phyloP scores from a whole-genome alignment of 2,797 vertebrate species.

The Graptemys geographica region DNA sequence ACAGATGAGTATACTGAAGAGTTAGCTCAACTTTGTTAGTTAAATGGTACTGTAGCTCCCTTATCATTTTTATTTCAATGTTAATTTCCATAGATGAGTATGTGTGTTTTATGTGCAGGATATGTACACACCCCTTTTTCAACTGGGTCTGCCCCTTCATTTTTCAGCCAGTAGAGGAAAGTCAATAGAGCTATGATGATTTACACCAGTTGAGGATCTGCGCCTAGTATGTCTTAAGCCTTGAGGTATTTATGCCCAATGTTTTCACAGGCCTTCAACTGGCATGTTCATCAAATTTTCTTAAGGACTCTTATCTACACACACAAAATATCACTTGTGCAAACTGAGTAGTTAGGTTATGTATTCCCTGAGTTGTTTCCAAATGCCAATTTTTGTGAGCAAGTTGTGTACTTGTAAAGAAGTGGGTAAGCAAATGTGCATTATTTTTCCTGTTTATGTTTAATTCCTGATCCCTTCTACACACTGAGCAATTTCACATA shows the following conservation, averaged over 20 bases:
- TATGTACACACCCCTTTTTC: neutral
- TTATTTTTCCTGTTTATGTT: neutral
- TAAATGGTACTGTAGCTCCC: neutral
- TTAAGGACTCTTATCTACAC: neutral
- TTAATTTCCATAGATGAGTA: neutral
- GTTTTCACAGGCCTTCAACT: neutral
- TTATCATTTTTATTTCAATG: neutral
- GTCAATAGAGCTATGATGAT: neutral
- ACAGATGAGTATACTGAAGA: neutral
- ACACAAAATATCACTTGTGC: neutral
- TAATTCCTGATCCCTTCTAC: neutral
- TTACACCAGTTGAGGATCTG: neutral
- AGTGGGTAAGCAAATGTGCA: neutral
- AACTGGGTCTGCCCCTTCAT: neutral
- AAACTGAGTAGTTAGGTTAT: neutral
- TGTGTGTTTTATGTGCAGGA: neutral
- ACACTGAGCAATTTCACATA: slow-evolving; percentile 1
- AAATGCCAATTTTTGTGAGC: slow-evolving; percentile 22
- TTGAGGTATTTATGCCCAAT: neutral
- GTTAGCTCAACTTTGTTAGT: neutral
- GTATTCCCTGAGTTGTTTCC: slow-evolving; percentile 1
- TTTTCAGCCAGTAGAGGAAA: neutral
- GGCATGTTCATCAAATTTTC: neutral
- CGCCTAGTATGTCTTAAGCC: neutral
- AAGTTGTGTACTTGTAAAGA: neutral